Base-by-base conservation (phyloP, 1,140 invertebrate genomes). In the Papilio polyxenes region DNA sequence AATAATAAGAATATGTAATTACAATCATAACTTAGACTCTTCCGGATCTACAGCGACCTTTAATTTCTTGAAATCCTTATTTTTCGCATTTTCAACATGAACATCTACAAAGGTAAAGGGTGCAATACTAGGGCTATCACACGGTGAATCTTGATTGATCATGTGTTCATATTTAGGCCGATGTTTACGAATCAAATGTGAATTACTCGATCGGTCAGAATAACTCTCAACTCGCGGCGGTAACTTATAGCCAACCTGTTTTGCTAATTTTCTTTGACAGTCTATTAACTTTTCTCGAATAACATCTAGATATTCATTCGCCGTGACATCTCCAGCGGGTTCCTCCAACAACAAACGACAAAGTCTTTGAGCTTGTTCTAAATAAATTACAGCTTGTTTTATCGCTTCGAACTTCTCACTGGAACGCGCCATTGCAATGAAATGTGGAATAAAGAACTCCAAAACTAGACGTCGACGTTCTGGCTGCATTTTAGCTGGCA, bases 401-500 rank as follows among this genome's bases (percentile, higher is more conserved):
- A 94, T 90, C 2, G 96, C 95, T 20, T 95, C 94, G 80, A 96
- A 95, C 76, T 95, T 95, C 80, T 96, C 95, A 85, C 96, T 96
- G 40, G 93, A 94, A 75, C 95, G 92, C 2, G 96, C 96, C 93
- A 97, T 96, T 78, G 96, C 92, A 20, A 97, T 95, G 82, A 97
- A 97, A 83, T 97, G 96, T 20, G 95, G 89, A 53, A 97, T 96
- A 83, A 98, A 97, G 79, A 97, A 96, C 82, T 96, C 95, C 0
- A 98, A 89, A 1, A 97, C 92, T 79, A 95, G 87, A 9, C 94
- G 94, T 15, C 96, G 90, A 81, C 96, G 94, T 83, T 95, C 92
- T 37, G 91, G 82, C 76, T 96, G 95, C 87, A 96, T 89, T 89
- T 91, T 91, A 48, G 82, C 77, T 84, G 89, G 95, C 84, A 95